These are phyloP conservation scores for Griposia aprilina DNA, from an alignment of 2,888 invertebrate species.

Conservation along the genomic window DNA sequence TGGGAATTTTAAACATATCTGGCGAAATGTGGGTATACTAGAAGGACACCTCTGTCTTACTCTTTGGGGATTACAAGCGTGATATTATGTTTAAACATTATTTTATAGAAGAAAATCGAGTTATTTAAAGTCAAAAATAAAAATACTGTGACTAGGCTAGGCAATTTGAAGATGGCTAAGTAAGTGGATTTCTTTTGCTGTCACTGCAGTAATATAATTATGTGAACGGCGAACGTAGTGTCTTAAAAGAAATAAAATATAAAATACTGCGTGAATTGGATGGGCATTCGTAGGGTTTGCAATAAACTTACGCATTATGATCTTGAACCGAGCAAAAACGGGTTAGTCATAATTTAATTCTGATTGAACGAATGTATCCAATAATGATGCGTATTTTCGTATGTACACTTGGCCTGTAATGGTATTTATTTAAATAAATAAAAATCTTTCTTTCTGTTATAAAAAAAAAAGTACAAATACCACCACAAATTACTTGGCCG, in stretches of 20 bases:
- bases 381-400: constrained; percentile 11
- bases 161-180: constrained; percentile 4
- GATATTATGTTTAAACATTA: neutral
- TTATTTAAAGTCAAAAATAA: constrained; percentile 10
- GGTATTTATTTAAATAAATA: neutral
- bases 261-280: constrained; percentile 51
- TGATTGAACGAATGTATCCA: constrained; percentile 32
- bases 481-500: constrained; percentile 38
- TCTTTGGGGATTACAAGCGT: neutral
- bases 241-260: constrained; percentile 47
- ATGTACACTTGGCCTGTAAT: neutral
- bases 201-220: constrained; percentile 56
- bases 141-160: constrained; percentile 4
- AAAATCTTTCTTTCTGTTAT: neutral
- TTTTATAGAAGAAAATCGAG: constrained; percentile 17
- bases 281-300: constrained; percentile 37
- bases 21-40: neutral
- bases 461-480: constrained; percentile 16
- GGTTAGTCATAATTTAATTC: constrained; percentile 42
- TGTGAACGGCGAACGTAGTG: constrained; percentile 15
- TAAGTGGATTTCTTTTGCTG: constrained; percentile 48
- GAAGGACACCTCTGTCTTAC: neutral
- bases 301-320: constrained; percentile 17
- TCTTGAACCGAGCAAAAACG: constrained; percentile 44
- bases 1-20: neutral